Evolutionary conservation across 2,888 invertebrate species (phyloP), one percentile per base, ranked within the genome.

Genomic region (Lissonota sp.): DNA sequence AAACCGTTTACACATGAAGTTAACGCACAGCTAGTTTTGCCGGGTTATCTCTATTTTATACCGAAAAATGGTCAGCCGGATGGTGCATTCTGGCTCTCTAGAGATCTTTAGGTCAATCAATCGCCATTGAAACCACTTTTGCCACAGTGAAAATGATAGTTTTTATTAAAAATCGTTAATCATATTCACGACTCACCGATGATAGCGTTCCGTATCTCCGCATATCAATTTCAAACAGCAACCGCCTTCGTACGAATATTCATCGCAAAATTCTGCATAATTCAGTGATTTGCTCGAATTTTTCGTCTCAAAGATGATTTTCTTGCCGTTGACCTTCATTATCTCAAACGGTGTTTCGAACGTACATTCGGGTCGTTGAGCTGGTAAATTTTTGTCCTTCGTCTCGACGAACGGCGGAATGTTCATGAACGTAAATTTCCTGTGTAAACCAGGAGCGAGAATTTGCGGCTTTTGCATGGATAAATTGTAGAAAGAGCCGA

Each of bases 221-320:
- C 87, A 89, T 6, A 88, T 83, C 42, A 92, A 76, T 84, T 90
- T 89, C 39, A 92, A 75, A 58, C 91, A 91, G 40, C 89, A 88
- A n/a, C 92, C 92, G 12, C 92, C 92, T 62, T 91, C 86, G 70
- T 88, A 92, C 5, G 92, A 88, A 69, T 87, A 86, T 26, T 85
- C 82, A 16, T 88, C 79, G 58, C 85, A 88, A 76, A 86, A 91
- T 63, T 90, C 87, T 10, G 87, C 85, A 72, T 82, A 85, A 84
- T 92, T 92, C 5, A 84, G 67, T 4, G 76, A 26, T 4, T 63
- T 12, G 3, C 64, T 62, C 6, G 79, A 76, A 66, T 83, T 84
- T 8, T 88, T 88, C 8, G 83, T 67, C 55, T 84, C 44, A 69
- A 89, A 86, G 39, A 58, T 83, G n/a, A 90, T 82, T 44, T 51